Conservation (phyloP, 2,797 vertebrate genomes). For the Diceros bicornis region DNA sequence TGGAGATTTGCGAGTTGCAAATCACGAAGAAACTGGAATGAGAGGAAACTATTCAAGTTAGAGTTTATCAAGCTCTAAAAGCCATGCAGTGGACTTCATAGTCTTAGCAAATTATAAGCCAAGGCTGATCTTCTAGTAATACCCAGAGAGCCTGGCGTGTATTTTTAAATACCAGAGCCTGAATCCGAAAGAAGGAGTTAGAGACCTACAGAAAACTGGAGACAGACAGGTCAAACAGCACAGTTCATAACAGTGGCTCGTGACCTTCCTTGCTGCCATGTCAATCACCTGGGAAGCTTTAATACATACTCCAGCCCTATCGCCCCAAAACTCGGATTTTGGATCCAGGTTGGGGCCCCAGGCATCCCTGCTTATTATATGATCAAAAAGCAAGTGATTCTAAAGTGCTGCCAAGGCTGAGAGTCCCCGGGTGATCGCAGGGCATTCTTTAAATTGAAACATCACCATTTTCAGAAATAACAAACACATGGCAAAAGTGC, state of each 20-base stretch:
- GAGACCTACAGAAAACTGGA: conserved; percentile 3
- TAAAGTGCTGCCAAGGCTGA: background rate
- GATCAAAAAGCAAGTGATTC: background rate
- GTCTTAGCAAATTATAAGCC: conserved; percentile 34
- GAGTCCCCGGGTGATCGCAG: background rate
- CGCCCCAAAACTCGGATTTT: background rate
- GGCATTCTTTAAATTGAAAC: conserved; percentile 11
- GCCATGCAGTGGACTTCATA: background rate
- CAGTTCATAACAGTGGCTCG: background rate
- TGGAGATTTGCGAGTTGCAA: conserved; percentile 1
- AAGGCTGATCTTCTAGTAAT: conserved; percentile 22
- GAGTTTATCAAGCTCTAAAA: background rate
- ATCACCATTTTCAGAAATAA: conserved; percentile 11
- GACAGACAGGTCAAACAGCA: background rate
- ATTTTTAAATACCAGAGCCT: background rate
- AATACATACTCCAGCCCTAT: background rate
- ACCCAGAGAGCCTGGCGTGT: background rate
- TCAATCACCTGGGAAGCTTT: background rate
- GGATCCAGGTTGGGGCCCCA: background rate
- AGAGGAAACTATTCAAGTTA: conserved; percentile 5
- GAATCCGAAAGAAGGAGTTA: conserved; percentile 45
- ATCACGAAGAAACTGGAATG: conserved; percentile 36
- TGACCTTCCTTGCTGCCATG: background rate
- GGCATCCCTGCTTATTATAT: background rate
- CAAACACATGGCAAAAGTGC: background rate